Percentiles rank a stretch among this genome's conserved stretches.
Conservation (phyloP, 2,113 vertebrate species). For the Thunnus thynnus region DNA sequence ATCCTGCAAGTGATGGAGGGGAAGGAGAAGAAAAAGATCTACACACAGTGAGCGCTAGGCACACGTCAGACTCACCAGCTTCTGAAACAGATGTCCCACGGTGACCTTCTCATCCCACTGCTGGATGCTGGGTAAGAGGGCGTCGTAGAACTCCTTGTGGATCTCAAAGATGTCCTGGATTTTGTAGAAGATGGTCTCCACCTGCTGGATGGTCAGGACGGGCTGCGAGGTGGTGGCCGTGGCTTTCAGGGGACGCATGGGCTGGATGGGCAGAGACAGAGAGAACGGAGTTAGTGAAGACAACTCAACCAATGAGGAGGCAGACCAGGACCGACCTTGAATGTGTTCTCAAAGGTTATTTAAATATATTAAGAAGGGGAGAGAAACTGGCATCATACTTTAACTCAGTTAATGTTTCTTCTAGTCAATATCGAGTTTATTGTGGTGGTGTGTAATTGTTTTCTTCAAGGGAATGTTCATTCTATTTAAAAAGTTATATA, state of each 20-base stretch:
- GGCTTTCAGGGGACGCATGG: slow-evolving; percentile 97
- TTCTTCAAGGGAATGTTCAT: no score
- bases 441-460: no score
- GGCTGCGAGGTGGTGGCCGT: slow-evolving; percentile 97
- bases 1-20: slow-evolving; percentile 12
- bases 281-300: not conserved
- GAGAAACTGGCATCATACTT: no score
- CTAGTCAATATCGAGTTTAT: no score
- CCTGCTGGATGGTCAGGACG: slow-evolving; percentile 95
- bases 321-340: not conserved
- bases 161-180: slow-evolving; percentile 98
- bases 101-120: slow-evolving; percentile 96
- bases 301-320: not conserved
- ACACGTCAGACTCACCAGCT: slow-evolving; percentile 89
- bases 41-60: not conserved
- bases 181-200: slow-evolving; percentile 98
- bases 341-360: no score
- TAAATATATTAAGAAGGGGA: no score
- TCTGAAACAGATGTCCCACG: slow-evolving; percentile 98
- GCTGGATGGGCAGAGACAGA: slow-evolving; percentile 79
- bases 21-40: not conserved
- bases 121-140: slow-evolving; percentile 93
- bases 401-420: no score
- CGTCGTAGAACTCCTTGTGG: slow-evolving; percentile 97
- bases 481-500: no score